These are phyloP conservation scores for Apostichopus leukothele DNA, from an alignment of 53 echinoderm and acorn worm species.

Conservation along the genomic window DNA sequence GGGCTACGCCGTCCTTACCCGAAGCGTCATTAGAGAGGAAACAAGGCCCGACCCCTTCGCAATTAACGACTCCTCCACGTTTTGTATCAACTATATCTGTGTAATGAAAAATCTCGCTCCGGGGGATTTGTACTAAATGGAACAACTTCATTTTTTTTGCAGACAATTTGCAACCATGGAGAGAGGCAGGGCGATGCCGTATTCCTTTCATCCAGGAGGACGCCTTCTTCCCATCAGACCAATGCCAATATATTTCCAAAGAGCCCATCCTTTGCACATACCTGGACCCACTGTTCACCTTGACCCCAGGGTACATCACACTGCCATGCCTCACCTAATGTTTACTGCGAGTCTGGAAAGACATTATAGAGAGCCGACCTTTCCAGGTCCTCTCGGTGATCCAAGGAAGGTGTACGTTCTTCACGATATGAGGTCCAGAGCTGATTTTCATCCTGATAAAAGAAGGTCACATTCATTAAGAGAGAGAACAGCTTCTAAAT, in stretches of 20 bases:
- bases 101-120: no score
- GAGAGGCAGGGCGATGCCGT: neutral
- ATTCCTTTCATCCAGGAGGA: neutral
- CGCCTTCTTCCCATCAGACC: neutral
- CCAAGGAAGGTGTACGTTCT: neutral
- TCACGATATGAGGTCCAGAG: neutral
- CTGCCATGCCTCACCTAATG: neutral
- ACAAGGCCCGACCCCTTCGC: no score
- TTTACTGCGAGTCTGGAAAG: neutral
- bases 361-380: neutral
- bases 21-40: no score
- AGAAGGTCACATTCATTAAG: neutral
- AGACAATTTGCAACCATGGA: neutral
- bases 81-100: no score
- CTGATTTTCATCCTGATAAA: neutral
- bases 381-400: neutral
- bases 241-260: slow-evolving; percentile 1
- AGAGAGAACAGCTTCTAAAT: neutral
- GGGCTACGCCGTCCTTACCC: no score
- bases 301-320: neutral
- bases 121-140: no score
- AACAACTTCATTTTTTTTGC: no score
- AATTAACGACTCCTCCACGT: no score
- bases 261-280: neutral
- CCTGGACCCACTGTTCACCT: neutral